phyloP scores from a whole-genome alignment of 1,140 invertebrate genomes.

The Apis dorsata region DNA sequence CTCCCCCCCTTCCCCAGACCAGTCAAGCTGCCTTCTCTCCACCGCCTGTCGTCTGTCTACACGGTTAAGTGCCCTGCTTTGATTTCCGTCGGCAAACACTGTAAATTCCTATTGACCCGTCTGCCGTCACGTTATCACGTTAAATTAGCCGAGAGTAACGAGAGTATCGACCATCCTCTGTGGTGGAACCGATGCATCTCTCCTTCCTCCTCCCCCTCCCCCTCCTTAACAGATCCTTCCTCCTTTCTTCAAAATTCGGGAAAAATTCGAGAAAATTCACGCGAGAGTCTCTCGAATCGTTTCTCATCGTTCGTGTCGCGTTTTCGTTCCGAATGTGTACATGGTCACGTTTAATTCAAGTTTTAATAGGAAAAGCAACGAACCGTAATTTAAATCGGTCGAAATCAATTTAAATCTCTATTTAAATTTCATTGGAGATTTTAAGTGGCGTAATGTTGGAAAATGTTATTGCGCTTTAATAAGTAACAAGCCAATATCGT shows the following conservation, averaged over 20 bases:
- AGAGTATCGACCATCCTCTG: slow-evolving; percentile 55
- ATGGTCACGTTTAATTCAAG: background rate
- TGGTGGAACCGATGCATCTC: slow-evolving; percentile 18
- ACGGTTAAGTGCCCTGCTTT: slow-evolving; percentile 72
- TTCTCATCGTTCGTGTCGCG: too few relatives aligned
- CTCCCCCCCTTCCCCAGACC: slow-evolving; percentile 17
- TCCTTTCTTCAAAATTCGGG: too few relatives aligned
- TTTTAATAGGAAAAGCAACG: background rate
- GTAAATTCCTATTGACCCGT: slow-evolving; percentile 71
- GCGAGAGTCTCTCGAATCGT: too few relatives aligned
- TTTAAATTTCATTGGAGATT: background rate
- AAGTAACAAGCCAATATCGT: slow-evolving; percentile 9
- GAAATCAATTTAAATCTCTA: slow-evolving; percentile 12
- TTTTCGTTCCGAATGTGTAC: background rate
- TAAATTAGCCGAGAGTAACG: slow-evolving; percentile 66
- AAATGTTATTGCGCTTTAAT: slow-evolving; percentile 11
- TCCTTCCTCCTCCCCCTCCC: background rate
- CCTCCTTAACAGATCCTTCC: too few relatives aligned
- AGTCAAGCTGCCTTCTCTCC: slow-evolving; percentile 43
- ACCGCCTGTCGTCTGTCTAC: slow-evolving; percentile 65
- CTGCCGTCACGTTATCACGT: slow-evolving; percentile 64
- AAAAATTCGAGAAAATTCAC: too few relatives aligned
- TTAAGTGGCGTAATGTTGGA: slow-evolving; percentile 1
- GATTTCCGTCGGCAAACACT: slow-evolving; percentile 71
- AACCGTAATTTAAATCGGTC: background rate